These are phyloP conservation scores for Siniperca chuatsi DNA, from an alignment of 2,113 vertebrate species.

Conservation along the genomic window DNA sequence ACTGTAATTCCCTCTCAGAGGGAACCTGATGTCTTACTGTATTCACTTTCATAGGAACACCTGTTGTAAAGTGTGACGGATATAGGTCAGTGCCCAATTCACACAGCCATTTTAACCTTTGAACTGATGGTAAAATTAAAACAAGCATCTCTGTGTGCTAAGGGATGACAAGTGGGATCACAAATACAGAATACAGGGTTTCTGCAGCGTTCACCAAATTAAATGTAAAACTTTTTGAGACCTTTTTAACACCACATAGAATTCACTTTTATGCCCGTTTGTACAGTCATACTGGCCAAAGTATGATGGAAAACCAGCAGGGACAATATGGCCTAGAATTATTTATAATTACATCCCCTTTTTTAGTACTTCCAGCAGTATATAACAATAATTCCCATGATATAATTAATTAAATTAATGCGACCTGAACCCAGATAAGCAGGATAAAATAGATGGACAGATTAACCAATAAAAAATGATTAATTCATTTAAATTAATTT, in stretches of 20 bases:
- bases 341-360: background rate
- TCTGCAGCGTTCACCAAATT: slow-evolving; percentile 42
- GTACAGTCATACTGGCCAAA: background rate
- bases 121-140: slow-evolving; percentile 74
- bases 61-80: slow-evolving; percentile 75
- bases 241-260: background rate
- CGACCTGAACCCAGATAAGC: background rate
- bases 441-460: background rate
- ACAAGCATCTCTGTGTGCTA: slow-evolving; percentile 75
- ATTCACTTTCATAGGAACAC: slow-evolving; percentile 67
- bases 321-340: background rate
- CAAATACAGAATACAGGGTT: slow-evolving; percentile 42
- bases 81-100: slow-evolving; percentile 79
- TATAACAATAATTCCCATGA: background rate
- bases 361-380: background rate
- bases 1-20: slow-evolving; percentile 64
- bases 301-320: background rate
- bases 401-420: background rate
- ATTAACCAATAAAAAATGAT: background rate
- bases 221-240: background rate
- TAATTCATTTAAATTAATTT: background rate
- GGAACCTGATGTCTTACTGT: slow-evolving; percentile 63
- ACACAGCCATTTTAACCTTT: slow-evolving; percentile 64
- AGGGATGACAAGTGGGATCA: slow-evolving; percentile 55
- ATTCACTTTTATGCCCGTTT: background rate